Conservation (phyloP, 2,888 invertebrate species). For the Eupithecia subumbrata region DNA sequence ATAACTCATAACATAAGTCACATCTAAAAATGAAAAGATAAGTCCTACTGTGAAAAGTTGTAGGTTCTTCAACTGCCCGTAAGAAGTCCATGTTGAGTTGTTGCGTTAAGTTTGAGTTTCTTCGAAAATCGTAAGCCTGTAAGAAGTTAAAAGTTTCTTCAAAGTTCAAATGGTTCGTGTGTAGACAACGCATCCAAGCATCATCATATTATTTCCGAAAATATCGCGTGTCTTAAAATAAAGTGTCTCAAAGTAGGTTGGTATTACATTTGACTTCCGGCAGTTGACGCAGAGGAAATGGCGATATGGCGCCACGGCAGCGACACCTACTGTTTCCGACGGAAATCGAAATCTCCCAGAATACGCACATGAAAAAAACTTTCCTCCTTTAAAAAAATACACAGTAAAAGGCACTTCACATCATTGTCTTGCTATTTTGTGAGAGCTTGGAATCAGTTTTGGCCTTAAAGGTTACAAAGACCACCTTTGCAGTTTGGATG, state of each 20-base stretch:
- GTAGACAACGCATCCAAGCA: neutral
- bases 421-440: neutral
- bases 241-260: slow-evolving; percentile 16
- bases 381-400: neutral
- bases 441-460: neutral
- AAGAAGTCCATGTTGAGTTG: neutral
- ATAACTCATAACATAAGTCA: neutral
- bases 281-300: slow-evolving; percentile 39
- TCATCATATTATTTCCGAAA: neutral
- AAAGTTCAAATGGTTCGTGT: neutral
- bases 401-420: neutral
- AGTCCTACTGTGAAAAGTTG: neutral
- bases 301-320: slow-evolving; percentile 35
- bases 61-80: neutral
- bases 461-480: neutral
- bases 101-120: neutral
- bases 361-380: neutral
- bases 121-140: neutral
- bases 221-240: neutral
- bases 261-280: slow-evolving; percentile 37
- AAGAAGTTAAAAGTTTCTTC: neutral
- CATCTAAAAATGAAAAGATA: neutral
- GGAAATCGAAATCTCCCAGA: slow-evolving; percentile 40
- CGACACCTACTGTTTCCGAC: slow-evolving; percentile 41
- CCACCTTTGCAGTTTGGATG: neutral